These are phyloP conservation scores for Chrysocyon brachyurus DNA, from an alignment of 2,797 vertebrate genomes.

Conservation along the genomic window DNA sequence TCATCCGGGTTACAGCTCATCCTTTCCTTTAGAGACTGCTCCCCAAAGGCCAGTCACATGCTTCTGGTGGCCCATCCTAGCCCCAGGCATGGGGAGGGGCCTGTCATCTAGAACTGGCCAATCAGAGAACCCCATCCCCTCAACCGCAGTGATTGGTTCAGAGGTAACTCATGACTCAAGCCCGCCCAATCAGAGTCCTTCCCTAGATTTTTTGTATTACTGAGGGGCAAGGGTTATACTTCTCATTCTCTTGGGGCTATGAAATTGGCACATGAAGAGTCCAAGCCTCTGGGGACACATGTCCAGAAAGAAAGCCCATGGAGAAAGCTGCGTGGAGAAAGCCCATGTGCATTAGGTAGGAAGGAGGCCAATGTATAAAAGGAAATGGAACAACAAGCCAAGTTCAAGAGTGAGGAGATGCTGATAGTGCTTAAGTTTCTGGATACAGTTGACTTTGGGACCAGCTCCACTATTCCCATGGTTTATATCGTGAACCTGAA, in stretches of 20 bases:
- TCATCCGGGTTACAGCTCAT: neutral
- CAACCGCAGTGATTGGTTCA: neutral
- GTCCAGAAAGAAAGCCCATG: neutral
- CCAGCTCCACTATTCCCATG: neutral
- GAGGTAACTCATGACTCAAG: neutral
- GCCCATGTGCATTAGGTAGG: fast-evolving
- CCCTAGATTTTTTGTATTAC: neutral
- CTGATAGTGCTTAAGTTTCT: neutral
- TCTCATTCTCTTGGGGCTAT: neutral
- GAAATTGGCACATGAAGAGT: neutral
- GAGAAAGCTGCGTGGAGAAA: neutral
- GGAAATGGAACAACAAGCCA: neutral
- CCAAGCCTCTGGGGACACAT: neutral
- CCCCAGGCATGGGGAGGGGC: neutral
- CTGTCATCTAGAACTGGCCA: neutral
- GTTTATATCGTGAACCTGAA: neutral
- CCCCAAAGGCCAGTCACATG: neutral
- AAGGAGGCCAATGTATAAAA: neutral
- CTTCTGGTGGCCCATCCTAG: neutral
- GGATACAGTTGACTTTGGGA: neutral
- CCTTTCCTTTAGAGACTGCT: neutral
- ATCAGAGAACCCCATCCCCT: neutral
- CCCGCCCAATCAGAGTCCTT: conserved; percentile 37
- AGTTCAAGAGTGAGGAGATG: neutral
- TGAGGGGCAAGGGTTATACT: neutral